These are phyloP conservation scores for Branchinecta lynchi DNA, from an alignment of 1,140 invertebrate species.

Conservation along the genomic window DNA sequence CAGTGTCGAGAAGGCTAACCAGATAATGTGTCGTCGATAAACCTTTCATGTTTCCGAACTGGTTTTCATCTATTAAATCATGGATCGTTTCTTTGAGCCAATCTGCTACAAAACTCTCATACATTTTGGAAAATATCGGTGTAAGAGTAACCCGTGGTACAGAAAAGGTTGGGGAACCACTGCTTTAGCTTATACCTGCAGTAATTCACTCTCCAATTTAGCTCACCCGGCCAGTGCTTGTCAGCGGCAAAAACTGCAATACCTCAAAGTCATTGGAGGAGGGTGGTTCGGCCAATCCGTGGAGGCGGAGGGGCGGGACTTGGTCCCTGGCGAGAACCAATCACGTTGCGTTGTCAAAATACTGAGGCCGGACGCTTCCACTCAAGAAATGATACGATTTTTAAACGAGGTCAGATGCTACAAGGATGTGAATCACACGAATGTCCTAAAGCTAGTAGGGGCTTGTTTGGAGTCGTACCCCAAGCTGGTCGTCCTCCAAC, in stretches of 20 bases:
- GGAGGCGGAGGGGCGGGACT: not conserved
- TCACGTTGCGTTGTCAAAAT: constrained; percentile 43
- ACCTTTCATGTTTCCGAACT: no score
- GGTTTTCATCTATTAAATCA: no score
- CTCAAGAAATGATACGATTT: constrained; percentile 48
- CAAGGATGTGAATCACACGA: constrained; percentile 43
- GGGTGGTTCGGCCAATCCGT: constrained; percentile 34
- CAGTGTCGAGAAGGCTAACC: no score
- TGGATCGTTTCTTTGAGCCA: no score
- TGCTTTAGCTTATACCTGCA: not conserved
- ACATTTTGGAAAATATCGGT: no score
- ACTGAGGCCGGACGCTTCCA: constrained; percentile 50
- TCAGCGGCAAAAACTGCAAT: constrained; percentile 32
- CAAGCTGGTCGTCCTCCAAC: constrained; percentile 46
- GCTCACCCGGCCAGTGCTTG: constrained; percentile 28
- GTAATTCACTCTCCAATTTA: constrained; percentile 20
- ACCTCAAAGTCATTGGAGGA: constrained; percentile 32
- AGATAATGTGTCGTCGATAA: no score
- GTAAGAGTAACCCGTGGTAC: no score
- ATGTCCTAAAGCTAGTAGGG: constrained; percentile 42
- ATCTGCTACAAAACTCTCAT: no score
- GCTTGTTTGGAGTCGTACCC: constrained; percentile 46
- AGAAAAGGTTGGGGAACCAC: no score
- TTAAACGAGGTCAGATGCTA: constrained; percentile 51
- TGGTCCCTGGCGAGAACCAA: not conserved